phyloP scores from a whole-genome alignment of 2,888 invertebrate species.

The Synergus umbraculus region DNA sequence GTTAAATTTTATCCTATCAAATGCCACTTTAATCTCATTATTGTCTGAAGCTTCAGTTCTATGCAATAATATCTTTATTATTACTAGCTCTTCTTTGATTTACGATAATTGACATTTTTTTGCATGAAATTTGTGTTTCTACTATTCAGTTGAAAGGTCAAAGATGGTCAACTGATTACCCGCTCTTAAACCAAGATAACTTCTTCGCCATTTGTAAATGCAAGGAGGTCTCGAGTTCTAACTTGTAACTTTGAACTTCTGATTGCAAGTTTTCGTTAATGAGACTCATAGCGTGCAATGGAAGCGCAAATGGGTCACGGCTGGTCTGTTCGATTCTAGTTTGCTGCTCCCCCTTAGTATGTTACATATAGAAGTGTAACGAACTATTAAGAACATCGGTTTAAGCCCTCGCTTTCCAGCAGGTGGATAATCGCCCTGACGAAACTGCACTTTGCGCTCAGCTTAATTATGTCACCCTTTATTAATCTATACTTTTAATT shows the following conservation, averaged over 20 bases:
- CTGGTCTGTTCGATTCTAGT: slow-evolving; percentile 67
- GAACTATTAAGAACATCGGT: slow-evolving; percentile 72
- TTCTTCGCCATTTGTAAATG: not conserved
- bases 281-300: slow-evolving; percentile 51
- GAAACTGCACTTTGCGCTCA: slow-evolving; percentile 51
- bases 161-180: not conserved
- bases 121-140: not conserved
- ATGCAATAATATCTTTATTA: not conserved
- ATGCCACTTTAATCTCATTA: not conserved
- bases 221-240: not conserved
- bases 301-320: slow-evolving; percentile 75
- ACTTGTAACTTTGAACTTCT: slow-evolving; percentile 11
- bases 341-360: slow-evolving; percentile 58
- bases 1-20: not conserved
- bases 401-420: slow-evolving; percentile 61
- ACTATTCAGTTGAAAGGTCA: not conserved
- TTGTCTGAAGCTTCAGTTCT: not conserved
- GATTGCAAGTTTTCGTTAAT: slow-evolving; percentile 34
- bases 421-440: slow-evolving; percentile 63
- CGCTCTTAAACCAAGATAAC: not conserved
- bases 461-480: slow-evolving; percentile 11
- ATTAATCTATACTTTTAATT: slow-evolving; percentile 43
- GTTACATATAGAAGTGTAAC: slow-evolving; percentile 66
- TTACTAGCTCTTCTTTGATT: not conserved
- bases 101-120: too few relatives aligned